phyloP scores from a whole-genome alignment of 2,888 invertebrate species.

The Apotomis betuletana region DNA sequence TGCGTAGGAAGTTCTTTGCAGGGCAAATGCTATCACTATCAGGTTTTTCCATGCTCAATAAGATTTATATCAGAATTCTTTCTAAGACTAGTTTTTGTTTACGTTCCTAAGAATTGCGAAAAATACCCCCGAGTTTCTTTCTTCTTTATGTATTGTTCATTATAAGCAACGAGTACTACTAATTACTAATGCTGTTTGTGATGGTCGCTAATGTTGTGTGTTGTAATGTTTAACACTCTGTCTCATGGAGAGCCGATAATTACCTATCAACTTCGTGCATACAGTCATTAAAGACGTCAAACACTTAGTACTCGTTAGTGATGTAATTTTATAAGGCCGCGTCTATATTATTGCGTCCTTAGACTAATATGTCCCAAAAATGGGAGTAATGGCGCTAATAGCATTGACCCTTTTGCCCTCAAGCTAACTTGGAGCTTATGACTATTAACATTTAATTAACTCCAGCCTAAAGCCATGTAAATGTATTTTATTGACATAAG shows the following conservation, averaged over 20 bases:
- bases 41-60: slow-evolving; percentile 11
- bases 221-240: slow-evolving; percentile 1
- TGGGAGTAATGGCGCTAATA: slow-evolving; percentile 2
- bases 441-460: slow-evolving; percentile 20
- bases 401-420: slow-evolving; percentile 11
- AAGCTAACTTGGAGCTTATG: slow-evolving; percentile 10
- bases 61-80: slow-evolving; percentile 20
- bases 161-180: not conserved
- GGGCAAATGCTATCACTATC: slow-evolving; percentile 11
- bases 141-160: not conserved
- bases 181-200: slow-evolving; percentile 7
- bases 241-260: slow-evolving; percentile 14
- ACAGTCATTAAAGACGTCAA: slow-evolving; percentile 28
- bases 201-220: slow-evolving; percentile 3
- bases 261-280: slow-evolving; percentile 10
- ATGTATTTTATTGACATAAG: not conserved
- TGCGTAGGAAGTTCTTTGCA: slow-evolving; percentile 26
- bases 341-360: slow-evolving; percentile 14
- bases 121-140: slow-evolving; percentile 6
- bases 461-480: not conserved
- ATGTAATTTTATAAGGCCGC: slow-evolving; percentile 27
- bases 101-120: not conserved
- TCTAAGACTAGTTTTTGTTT: slow-evolving; percentile 13
- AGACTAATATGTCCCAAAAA: not conserved
- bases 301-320: slow-evolving; percentile 28